These are phyloP conservation scores for Calidris pugnax DNA, from an alignment of 2,113 vertebrate species.

Conservation along the genomic window DNA sequence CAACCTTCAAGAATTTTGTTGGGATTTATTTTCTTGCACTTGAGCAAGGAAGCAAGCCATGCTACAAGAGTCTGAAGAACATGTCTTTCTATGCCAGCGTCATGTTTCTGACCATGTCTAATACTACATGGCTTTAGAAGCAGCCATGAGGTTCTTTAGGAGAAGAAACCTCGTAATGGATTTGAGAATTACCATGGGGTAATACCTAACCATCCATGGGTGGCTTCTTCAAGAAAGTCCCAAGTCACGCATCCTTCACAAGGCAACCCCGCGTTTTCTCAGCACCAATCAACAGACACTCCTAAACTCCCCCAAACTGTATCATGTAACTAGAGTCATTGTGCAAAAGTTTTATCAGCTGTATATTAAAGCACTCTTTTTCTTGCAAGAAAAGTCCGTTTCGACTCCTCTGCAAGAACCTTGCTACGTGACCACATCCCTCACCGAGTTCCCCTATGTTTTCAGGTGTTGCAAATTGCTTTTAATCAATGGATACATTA, in stretches of 20 bases:
- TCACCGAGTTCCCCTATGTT: rapidly evolving
- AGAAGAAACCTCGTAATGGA: background rate
- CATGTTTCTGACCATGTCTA: background rate
- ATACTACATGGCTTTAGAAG: background rate
- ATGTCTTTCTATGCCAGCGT: background rate
- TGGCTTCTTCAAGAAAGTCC: background rate
- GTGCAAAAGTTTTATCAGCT: background rate
- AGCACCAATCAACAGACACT: background rate
- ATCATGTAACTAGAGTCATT: background rate
- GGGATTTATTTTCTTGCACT: background rate
- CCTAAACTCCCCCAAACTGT: background rate
- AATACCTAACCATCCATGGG: rapidly evolving
- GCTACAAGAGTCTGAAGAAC: background rate
- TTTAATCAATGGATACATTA: background rate
- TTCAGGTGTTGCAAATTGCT: background rate
- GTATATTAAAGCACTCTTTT: background rate
- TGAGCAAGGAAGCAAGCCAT: rapidly evolving
- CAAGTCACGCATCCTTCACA: background rate
- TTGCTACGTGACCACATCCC: rapidly evolving
- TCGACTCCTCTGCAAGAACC: background rate
- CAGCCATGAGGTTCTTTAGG: background rate
- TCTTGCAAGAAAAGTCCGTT: background rate
- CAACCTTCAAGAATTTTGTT: rapidly evolving
- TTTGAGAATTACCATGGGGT: rapidly evolving
- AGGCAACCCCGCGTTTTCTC: background rate